These are phyloP conservation scores for Aplocera efformata DNA, from an alignment of 2,888 invertebrate species.

Conservation along the genomic window DNA sequence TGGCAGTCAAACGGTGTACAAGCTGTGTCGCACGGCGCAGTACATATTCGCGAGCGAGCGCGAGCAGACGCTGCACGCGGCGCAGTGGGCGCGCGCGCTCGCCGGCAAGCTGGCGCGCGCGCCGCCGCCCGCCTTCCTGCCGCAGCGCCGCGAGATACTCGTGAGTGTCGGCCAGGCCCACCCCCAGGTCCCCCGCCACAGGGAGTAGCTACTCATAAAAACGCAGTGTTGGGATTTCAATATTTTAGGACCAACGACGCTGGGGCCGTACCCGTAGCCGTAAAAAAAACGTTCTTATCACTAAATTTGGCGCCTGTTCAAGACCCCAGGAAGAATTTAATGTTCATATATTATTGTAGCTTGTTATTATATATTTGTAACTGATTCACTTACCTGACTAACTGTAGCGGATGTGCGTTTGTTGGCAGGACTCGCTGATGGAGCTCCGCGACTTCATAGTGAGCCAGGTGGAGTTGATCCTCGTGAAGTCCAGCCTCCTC, in stretches of 20 bases:
- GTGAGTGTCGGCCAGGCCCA: too few relatives aligned
- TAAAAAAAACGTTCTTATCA: too few relatives aligned
- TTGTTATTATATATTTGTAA: too few relatives aligned
- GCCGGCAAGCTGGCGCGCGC: slow-evolving; percentile 53
- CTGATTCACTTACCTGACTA: too few relatives aligned
- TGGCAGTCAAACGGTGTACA: slow-evolving; percentile 55
- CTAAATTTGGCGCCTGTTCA: too few relatives aligned
- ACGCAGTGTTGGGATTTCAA: too few relatives aligned
- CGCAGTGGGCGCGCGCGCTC: slow-evolving; percentile 90
- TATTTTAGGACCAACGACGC: too few relatives aligned
- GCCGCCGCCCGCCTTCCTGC: slow-evolving; percentile 39
- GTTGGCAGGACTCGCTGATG: slow-evolving; percentile 56
- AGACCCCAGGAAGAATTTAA: too few relatives aligned
- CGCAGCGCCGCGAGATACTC: slow-evolving; percentile 45
- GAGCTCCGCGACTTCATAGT: slow-evolving; percentile 56
- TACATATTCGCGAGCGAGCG: slow-evolving; percentile 88
- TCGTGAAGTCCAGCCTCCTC: slow-evolving; percentile 36
- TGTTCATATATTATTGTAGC: too few relatives aligned
- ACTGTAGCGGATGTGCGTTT: not conserved
- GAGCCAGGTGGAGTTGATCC: slow-evolving; percentile 46
- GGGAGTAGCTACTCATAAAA: too few relatives aligned
- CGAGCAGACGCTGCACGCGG: slow-evolving; percentile 88
- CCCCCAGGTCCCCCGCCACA: too few relatives aligned
- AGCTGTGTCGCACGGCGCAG: slow-evolving; percentile 89
- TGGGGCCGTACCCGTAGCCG: too few relatives aligned